A percentile compares a stretch with the other conserved stretches of the same genome.
phyloP scores from a whole-genome alignment of 2,888 invertebrate genomes.

The Octonoba sinensis region DNA sequence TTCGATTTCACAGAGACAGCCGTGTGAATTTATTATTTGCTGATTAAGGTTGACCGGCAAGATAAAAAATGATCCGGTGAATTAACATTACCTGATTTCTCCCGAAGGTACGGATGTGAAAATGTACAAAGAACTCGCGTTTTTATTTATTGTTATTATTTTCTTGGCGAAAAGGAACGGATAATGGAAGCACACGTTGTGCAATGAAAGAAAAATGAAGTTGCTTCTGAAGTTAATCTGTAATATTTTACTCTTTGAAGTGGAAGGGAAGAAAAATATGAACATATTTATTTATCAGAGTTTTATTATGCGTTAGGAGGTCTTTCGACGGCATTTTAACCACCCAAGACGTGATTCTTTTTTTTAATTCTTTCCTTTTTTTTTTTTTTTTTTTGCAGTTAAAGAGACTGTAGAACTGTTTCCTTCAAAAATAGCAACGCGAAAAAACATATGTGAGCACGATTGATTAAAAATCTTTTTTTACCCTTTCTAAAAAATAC shows the following conservation, averaged over 20 bases:
- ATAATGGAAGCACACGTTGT: slow-evolving; percentile 16
- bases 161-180: slow-evolving; percentile 9
- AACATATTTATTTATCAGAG: no score
- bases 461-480: no score
- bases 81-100: slow-evolving; percentile 48
- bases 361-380: no score
- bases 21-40: slow-evolving; percentile 54
- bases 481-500: no score
- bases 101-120: slow-evolving; percentile 47
- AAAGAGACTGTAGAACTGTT: no score
- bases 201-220: neutral
- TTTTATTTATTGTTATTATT: slow-evolving; percentile 5
- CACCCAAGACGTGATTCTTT: no score
- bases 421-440: no score
- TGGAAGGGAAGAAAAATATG: no score
- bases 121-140: slow-evolving; percentile 4
- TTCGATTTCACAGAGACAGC: slow-evolving; percentile 27
- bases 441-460: no score
- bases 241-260: neutral
- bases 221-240: neutral
- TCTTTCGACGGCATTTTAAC: no score
- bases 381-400: no score
- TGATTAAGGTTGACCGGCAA: slow-evolving; percentile 32
- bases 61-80: slow-evolving; percentile 26
- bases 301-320: no score